Percentiles rank a stretch among this genome's conserved stretches.
phyloP scores from a whole-genome alignment of 2,797 vertebrate species.

The Neosilurus mollespiculum region DNA sequence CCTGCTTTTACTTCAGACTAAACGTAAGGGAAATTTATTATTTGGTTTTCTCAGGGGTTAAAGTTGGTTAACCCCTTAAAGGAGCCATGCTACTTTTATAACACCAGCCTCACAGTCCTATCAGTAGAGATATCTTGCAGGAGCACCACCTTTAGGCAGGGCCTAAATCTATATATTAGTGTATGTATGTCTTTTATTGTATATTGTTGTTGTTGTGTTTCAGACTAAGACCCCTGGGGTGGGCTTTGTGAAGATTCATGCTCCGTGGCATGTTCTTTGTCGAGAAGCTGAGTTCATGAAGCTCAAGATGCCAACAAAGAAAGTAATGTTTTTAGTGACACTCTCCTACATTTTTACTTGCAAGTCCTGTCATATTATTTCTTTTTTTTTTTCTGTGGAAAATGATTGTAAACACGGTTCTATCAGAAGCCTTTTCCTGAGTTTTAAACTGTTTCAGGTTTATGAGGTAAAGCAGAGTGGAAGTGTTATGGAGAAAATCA shows the following conservation, averaged over 20 bases:
- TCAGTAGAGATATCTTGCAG: too few species aligned
- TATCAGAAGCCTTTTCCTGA: background rate
- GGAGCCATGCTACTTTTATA: too few species aligned
- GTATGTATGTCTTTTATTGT: background rate
- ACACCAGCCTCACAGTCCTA: too few species aligned
- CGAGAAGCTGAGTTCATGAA: conserved; percentile 96
- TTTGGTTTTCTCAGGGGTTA: too few species aligned
- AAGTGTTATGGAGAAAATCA: conserved; percentile 86
- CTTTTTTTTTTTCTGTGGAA: background rate
- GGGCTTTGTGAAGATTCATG: conserved; percentile 94
- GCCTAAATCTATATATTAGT: too few species aligned
- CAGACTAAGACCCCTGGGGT: conserved; percentile 88
- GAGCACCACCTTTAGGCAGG: too few species aligned
- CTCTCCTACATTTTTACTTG: background rate
- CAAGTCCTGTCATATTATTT: background rate
- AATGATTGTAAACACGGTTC: background rate
- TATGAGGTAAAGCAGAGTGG: conserved; percentile 87
- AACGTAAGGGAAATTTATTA: too few species aligned
- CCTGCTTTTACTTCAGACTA: too few species aligned
- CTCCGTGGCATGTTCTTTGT: conserved; percentile 91
- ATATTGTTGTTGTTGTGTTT: conserved; percentile 18
- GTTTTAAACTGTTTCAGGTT: conserved; percentile 70
- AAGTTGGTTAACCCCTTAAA: too few species aligned
- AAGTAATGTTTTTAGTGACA: conserved; percentile 69
- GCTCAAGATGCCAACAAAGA: conserved; percentile 96